Conservation (phyloP, 2,888 invertebrate genomes). For the Sialis lutaria region DNA sequence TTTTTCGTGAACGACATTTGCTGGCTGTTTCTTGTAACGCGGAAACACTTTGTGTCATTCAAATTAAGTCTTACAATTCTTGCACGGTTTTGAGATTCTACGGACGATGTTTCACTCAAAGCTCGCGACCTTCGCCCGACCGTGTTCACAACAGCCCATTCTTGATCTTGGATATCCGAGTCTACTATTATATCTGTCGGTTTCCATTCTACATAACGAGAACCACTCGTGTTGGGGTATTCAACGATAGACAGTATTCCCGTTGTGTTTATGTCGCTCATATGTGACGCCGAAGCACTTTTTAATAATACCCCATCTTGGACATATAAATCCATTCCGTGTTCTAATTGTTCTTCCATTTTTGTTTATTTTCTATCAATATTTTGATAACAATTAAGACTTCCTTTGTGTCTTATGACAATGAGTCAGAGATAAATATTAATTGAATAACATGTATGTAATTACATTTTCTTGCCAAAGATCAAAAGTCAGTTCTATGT, state of each 20-base stretch:
- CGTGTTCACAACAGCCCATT: constrained; percentile 72
- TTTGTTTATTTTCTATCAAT: constrained; percentile 1
- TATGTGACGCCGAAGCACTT: constrained; percentile 40
- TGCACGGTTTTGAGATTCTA: constrained; percentile 24
- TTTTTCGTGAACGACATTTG: constrained; percentile 47
- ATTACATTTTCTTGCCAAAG: no score
- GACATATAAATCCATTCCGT: constrained; percentile 45
- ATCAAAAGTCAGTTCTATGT: no score
- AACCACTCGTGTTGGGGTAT: constrained; percentile 28
- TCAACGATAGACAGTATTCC: constrained; percentile 53
- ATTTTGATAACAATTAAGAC: no score
- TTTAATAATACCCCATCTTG: constrained; percentile 64
- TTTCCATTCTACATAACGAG: constrained; percentile 55
- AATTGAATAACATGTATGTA: no score
- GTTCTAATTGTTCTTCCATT: constrained; percentile 18
- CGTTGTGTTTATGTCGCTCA: constrained; percentile 42
- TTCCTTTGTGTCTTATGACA: no score
- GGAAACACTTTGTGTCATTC: constrained; percentile 45
- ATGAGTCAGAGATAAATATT: no score
- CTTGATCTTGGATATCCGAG: constrained; percentile 60
- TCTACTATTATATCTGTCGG: constrained; percentile 64
- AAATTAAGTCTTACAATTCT: constrained; percentile 38
- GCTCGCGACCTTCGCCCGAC: constrained; percentile 46
- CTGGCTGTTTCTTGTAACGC: constrained; percentile 34
- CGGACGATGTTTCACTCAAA: constrained; percentile 31